Base-by-base conservation (phyloP, 2,888 invertebrate species). In the Sinopyrophorus schimmeli region DNA sequence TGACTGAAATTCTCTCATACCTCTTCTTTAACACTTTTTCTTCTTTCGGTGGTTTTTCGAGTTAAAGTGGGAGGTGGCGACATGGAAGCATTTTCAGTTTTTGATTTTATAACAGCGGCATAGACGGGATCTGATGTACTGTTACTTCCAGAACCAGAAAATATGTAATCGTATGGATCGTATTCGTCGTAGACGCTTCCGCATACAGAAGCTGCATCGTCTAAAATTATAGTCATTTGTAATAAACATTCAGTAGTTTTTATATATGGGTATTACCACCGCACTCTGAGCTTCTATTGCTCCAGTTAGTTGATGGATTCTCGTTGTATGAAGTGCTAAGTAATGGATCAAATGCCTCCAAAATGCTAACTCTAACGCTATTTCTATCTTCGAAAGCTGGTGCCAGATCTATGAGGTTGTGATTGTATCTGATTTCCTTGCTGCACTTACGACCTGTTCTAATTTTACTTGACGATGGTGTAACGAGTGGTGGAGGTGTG, bases 291-390 rank as follows among this genome's bases (percentile, higher is more conserved):
- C 72, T 73, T 23, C 67, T 66, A n/a, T 70, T 67, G 39, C 69
- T 62, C 31, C 31, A 31, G 14, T 18, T 31, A n/a, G 20, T 14
- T 4, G 53, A 47, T 12, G 59, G 52, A n/a, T 57, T 51, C 23
- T 53, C 52, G 47, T 55, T 60, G 58, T 84, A 82, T 64, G 81
- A 76, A 64, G 76, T 75, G 31, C 75, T 79, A 64, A 89, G 77
- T 69, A 92, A 77, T 32, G 92, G 92, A 80, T 92, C 92, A 72
- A 92, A 92, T 53, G 89, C 89, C 72, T 92, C 90, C 64, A 92
- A 75, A 64, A 92, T 86, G 75, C 88, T 88, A 39, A 79, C 80
- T 55, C 80, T 70, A 27, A 77, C 80, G 60, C 75, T 79, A 57
- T 74, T 74, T 53, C 71, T 76, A 61, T 76, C 78, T 43, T 77